Percentiles rank a stretch among this genome's conserved stretches.
These are phyloP conservation scores for Ceriagrion tenellum DNA, from an alignment of 2,888 invertebrate species.

Conservation along the genomic window DNA sequence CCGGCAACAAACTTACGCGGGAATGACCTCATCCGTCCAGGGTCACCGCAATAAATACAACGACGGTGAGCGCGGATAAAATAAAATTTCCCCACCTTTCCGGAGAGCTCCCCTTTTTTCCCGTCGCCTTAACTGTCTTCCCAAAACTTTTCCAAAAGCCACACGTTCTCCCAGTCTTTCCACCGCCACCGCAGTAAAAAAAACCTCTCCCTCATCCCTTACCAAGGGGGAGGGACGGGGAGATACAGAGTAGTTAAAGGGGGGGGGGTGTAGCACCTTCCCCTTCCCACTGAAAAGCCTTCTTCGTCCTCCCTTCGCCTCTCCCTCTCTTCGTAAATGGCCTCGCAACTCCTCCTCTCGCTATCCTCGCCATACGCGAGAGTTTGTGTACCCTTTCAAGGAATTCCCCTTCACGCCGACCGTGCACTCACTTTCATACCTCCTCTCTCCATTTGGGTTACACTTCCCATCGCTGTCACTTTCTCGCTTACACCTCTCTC, in stretches of 20 bases:
- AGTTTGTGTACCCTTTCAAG: neutral
- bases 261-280: neutral
- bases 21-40: neutral
- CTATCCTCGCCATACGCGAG: neutral
- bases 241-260: no score
- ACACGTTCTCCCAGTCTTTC: neutral
- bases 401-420: neutral
- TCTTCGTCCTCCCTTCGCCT: neutral
- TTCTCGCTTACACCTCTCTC: neutral
- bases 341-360: neutral
- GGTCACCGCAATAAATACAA: neutral
- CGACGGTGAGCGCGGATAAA: neutral
- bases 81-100: neutral
- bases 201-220: neutral
- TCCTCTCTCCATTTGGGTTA: neutral
- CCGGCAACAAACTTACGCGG: neutral
- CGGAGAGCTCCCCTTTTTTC: neutral
- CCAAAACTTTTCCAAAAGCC: neutral
- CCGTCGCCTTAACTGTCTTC: neutral
- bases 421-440: neutral
- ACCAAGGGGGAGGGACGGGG: neutral
- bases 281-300: neutral
- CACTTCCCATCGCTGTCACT: neutral
- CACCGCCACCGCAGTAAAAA: neutral
- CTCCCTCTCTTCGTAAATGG: neutral